phyloP scores from a whole-genome alignment of 2,797 vertebrate genomes.

The Characodon lateralis region DNA sequence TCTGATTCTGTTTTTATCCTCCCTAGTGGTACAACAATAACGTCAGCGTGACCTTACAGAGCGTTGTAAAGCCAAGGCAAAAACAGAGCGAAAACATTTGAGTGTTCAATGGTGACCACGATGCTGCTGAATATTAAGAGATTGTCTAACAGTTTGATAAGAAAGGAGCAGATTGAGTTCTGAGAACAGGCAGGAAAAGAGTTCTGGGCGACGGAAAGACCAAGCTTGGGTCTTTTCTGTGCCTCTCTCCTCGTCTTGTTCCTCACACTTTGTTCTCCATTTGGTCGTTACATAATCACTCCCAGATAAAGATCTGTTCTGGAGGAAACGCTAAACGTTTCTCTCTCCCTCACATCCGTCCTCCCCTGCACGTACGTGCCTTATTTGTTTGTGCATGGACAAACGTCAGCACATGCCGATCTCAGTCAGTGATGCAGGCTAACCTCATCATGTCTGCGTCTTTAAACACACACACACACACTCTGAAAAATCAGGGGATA shows the following conservation, averaged over 20 bases:
- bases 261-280: conserved; percentile 48
- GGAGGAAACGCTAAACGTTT: conserved; percentile 57
- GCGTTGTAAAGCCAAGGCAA: not conserved
- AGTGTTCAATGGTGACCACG: not conserved
- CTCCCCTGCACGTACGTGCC: conserved; percentile 28
- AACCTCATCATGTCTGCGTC: conserved; percentile 31
- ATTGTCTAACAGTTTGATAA: conserved; percentile 24
- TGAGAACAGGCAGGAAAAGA: conserved; percentile 25
- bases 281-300: conserved; percentile 67
- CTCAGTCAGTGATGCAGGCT: conserved; percentile 37
- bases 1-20: not conserved
- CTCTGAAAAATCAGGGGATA: not conserved
- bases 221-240: conserved; percentile 26
- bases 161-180: conserved; percentile 24
- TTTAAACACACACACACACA: not conserved
- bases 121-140: not conserved
- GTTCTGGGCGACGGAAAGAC: conserved; percentile 37
- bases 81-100: not conserved
- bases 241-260: conserved; percentile 8
- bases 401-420: conserved; percentile 53
- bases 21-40: not conserved
- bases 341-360: conserved; percentile 36
- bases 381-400: conserved; percentile 31
- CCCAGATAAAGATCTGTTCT: conserved; percentile 57
- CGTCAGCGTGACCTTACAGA: not conserved